These are phyloP conservation scores for Coptotermes formosanus DNA, from an alignment of 1,140 invertebrate genomes.

Conservation along the genomic window DNA sequence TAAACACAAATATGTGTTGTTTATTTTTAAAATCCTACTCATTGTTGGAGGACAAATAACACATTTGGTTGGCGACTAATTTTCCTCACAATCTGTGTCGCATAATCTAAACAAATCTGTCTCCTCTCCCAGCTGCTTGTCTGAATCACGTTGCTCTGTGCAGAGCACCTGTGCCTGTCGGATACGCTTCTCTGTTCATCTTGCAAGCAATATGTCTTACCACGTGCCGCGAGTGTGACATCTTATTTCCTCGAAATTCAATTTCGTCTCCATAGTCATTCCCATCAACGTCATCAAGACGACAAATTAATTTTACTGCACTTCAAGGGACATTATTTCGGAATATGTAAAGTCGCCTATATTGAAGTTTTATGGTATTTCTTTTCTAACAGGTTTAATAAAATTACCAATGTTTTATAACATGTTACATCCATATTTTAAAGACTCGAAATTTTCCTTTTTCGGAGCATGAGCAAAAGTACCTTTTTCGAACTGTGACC, in stretches of 20 bases:
- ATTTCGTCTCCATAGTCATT: neutral
- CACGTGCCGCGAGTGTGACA: neutral
- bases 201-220: neutral
- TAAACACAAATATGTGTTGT: neutral
- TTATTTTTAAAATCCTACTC: neutral
- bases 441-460: too few relatives aligned
- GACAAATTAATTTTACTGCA: too few relatives aligned
- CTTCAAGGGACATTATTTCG: too few relatives aligned
- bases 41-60: neutral
- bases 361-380: too few relatives aligned
- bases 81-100: neutral
- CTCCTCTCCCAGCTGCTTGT: neutral
- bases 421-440: too few relatives aligned
- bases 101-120: neutral
- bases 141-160: neutral
- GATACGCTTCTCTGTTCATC: neutral
- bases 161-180: neutral
- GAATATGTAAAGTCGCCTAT: too few relatives aligned
- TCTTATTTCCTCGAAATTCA: neutral
- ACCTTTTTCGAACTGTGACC: too few relatives aligned
- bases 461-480: too few relatives aligned
- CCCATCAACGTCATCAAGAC: too few relatives aligned
- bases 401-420: too few relatives aligned
- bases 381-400: too few relatives aligned
- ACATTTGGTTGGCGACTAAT: neutral